Conservation (phyloP, 92 coral and sea anemone species). For the Montipora capitata region DNA sequence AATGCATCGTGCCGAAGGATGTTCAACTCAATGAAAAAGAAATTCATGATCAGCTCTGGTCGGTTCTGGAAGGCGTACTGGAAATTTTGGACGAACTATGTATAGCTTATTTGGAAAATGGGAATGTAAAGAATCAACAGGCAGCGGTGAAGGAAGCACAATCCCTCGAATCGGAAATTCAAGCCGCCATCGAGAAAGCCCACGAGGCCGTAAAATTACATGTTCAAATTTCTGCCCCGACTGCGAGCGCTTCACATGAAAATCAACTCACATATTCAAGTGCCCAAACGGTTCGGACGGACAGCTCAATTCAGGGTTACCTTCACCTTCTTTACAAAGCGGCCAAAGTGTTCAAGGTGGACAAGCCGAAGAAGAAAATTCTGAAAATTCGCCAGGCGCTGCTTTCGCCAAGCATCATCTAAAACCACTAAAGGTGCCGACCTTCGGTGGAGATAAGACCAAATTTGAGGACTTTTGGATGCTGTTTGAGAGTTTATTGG, state of each 20-base stretch:
- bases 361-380: background rate
- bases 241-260: background rate
- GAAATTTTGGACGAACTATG: constrained; percentile 57
- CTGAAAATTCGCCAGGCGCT: background rate
- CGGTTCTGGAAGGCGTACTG: constrained; percentile 19
- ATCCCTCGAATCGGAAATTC: constrained; percentile 54
- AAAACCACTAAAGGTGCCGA: constrained; percentile 64
- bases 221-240: constrained; percentile 6
- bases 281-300: constrained; percentile 6
- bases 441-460: constrained; percentile 64
- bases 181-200: constrained; percentile 40
- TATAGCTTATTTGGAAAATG: constrained; percentile 21
- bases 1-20: constrained; percentile 32
- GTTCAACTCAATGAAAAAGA: constrained; percentile 27
- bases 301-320: background rate
- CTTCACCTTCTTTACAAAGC: background rate
- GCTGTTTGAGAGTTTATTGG: constrained; percentile 73
- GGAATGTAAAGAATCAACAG: constrained; percentile 15
- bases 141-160: constrained; percentile 32
- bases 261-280: background rate
- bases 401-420: constrained; percentile 29
- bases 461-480: constrained; percentile 81
- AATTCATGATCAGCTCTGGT: constrained; percentile 9
- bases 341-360: background rate
- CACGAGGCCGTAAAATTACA: constrained; percentile 36